Conservation (phyloP, 2,888 invertebrate species). For the Drosophila kuntzei region DNA sequence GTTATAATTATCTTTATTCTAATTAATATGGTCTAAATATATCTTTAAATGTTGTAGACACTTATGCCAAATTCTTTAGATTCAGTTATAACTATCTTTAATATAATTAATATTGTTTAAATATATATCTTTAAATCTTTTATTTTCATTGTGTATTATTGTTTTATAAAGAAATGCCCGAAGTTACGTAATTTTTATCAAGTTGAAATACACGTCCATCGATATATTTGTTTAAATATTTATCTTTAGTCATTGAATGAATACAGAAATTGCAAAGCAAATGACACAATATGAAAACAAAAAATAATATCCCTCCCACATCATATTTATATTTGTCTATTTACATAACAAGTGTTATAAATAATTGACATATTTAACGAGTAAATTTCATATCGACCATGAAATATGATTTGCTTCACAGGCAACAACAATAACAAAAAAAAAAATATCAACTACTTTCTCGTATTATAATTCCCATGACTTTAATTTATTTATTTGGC, state of each 20-base stretch:
- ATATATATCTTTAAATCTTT: neutral
- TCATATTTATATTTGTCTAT: neutral
- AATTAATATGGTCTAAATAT: neutral
- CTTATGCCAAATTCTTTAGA: neutral
- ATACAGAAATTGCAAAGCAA: neutral
- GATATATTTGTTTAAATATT: neutral
- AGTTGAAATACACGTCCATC: neutral
- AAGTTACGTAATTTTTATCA: neutral
- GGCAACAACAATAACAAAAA: neutral
- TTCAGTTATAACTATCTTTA: too few relatives aligned
- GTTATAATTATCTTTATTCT: neutral
- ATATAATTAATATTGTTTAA: neutral
- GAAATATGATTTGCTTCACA: neutral
- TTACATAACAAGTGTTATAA: neutral
- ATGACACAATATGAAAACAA: neutral
- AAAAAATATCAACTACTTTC: neutral
- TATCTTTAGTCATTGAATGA: neutral
- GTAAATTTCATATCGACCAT: neutral
- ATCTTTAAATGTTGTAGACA: neutral
- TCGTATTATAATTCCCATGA: conserved; percentile 8
- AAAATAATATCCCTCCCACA: neutral
- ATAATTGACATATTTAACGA: conserved; percentile 12
- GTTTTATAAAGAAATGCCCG: neutral
- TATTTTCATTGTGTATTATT: neutral
- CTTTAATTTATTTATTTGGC: conserved; percentile 35